Base-by-base conservation (phyloP, 2,113 vertebrate genomes). In the Anser brachyrhynchus region DNA sequence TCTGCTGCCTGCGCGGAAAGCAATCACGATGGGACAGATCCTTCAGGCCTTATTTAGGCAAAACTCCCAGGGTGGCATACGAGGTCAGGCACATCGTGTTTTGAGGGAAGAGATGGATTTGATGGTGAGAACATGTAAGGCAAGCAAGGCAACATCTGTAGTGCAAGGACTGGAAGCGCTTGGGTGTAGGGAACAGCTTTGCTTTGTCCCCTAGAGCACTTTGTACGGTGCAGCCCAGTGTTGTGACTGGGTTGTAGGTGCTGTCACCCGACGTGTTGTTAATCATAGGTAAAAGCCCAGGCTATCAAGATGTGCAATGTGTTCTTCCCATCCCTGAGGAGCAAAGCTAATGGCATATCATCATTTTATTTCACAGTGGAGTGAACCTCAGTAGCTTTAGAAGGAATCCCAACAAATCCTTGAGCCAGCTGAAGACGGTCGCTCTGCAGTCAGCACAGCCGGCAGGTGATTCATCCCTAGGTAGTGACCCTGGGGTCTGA, bases 1-100 rank as follows among this genome's bases (percentile, higher is more conserved):
- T 96, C 73, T 95, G 92, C 86, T 95, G 92, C 67, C 80, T 83
- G 89, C 2, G 35, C 92, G 92, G 77, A 89, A 87, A 82, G 92
- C 41, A 79, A 89, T 93, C 55, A 2, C 77, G 79, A 33, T 23
- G 41, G 93, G 92, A 76, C 80, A 54, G 77, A 91, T 84, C 84
- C 74, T 59, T 87, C 3, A 2, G 23, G 39, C 88, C 87, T 89
- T 90, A 87, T 79, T 93, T 90, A 96, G 89, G 66, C 71, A 85
- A 46, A 96, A 73, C 81, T 92, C 87, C 77, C 70, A 12, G 70
- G 66, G 58, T 22, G 11, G 61, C 41, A 23, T 29, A 17, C 66
- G 37, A 82, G 92, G 93, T 95, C 77, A 74, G 84, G 66, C 74
- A 66, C 74, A 35, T 66, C 31, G 2, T 55, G 58, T 87, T 71